These are phyloP conservation scores for Ochropacha duplaris DNA, from an alignment of 2,888 invertebrate species.

Conservation along the genomic window DNA sequence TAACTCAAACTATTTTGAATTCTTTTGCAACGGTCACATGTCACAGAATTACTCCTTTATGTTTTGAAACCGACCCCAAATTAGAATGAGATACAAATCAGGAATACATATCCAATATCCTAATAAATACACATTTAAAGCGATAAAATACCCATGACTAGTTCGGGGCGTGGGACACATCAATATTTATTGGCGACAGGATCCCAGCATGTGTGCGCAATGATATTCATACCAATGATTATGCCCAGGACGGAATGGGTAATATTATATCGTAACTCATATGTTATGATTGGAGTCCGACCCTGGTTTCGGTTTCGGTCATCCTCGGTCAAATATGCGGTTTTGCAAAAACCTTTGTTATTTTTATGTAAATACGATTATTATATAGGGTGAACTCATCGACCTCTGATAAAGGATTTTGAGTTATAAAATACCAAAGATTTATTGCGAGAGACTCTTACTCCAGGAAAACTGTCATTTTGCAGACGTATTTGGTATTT, in stretches of 20 bases:
- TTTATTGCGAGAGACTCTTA: too few relatives aligned
- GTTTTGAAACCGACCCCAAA: too few relatives aligned
- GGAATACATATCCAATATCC: not conserved
- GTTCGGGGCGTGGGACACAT: not conserved
- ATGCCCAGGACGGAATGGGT: not conserved
- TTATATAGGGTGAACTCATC: too few relatives aligned
- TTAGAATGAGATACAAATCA: too few relatives aligned
- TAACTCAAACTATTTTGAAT: too few relatives aligned
- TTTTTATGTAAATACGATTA: not conserved
- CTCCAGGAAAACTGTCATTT: too few relatives aligned
- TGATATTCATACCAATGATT: slow-evolving; percentile 4
- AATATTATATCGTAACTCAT: not conserved
- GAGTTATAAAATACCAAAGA: too few relatives aligned
- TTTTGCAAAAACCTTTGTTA: not conserved
- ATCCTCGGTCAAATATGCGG: not conserved
- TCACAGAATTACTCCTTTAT: too few relatives aligned
- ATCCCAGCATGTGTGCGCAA: not conserved
- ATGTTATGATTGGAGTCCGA: not conserved
- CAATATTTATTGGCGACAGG: slow-evolving; percentile 4
- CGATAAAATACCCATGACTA: not conserved
- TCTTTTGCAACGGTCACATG: too few relatives aligned
- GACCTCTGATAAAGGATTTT: too few relatives aligned
- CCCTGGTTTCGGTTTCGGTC: not conserved
- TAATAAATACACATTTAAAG: not conserved
- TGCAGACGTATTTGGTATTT: too few relatives aligned